A percentile compares a stretch with the other conserved stretches of the same genome.
phyloP scores from a whole-genome alignment of 2,113 vertebrate species.

The Chaenocephalus aceratus region DNA sequence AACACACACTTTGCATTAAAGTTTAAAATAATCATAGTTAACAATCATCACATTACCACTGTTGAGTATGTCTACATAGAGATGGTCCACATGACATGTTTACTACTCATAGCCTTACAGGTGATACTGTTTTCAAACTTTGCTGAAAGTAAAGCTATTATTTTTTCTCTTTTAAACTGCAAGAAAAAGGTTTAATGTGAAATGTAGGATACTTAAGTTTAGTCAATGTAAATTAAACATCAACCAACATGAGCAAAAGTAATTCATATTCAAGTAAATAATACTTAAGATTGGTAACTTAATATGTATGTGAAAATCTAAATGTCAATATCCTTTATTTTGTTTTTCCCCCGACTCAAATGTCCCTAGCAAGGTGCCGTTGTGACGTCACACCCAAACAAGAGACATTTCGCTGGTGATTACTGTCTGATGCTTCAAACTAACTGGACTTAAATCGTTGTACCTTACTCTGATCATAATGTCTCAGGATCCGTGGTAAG shows the following conservation, averaged over 20 bases:
- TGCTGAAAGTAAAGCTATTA: neutral
- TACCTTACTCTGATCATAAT: constrained; percentile 48
- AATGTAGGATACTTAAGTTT: too few species aligned
- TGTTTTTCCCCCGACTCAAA: neutral
- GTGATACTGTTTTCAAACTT: neutral
- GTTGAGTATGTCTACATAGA: too few species aligned
- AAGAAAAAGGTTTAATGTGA: neutral
- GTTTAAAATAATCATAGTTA: neutral
- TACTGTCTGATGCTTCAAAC: constrained; percentile 20
- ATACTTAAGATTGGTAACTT: too few species aligned
- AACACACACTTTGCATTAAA: too few species aligned
- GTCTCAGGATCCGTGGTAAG: constrained; percentile 85
- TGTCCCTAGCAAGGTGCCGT: constrained; percentile 50
- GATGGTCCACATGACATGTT: too few species aligned
- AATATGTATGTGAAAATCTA: too few species aligned
- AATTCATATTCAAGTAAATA: neutral
- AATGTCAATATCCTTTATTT: neutral
- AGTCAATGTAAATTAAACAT: neutral
- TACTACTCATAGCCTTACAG: too few species aligned
- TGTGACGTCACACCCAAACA: constrained; percentile 77
- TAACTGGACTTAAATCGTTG: constrained; percentile 21
- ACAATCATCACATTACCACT: neutral
- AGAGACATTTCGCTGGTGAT: constrained; percentile 38
- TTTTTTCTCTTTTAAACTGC: neutral
- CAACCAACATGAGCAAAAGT: neutral